Conservation (phyloP, 1,140 invertebrate genomes). For the Platyura marginata region DNA sequence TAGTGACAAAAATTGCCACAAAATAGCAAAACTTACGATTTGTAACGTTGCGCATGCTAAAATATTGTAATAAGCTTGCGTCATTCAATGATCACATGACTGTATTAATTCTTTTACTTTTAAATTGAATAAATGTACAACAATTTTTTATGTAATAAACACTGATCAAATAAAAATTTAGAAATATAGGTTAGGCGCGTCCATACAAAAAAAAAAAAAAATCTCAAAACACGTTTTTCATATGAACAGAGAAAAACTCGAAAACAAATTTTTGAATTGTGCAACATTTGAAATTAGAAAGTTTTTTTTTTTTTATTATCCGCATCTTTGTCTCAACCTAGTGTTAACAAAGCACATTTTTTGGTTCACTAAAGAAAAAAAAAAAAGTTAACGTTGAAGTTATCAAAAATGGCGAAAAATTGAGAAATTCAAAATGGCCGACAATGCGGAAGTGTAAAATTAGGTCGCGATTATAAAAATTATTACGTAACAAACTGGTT, state of each 20-base stretch:
- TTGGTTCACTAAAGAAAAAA: background rate
- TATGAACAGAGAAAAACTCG: too few relatives aligned
- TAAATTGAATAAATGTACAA: background rate
- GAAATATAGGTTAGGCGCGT: too few relatives aligned
- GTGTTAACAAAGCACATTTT: too few relatives aligned
- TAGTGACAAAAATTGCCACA: background rate
- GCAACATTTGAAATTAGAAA: too few relatives aligned
- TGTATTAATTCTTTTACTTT: background rate
- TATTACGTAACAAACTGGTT: background rate
- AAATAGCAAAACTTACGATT: background rate
- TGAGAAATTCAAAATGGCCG: background rate
- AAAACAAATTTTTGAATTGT: too few relatives aligned
- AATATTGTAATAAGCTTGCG: background rate
- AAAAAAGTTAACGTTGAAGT: background rate
- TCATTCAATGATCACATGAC: background rate
- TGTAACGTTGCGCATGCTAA: background rate
- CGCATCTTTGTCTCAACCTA: too few relatives aligned
- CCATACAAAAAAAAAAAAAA: too few relatives aligned
- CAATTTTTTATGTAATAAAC: too few relatives aligned
- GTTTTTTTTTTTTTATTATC: too few relatives aligned
- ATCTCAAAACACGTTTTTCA: too few relatives aligned
- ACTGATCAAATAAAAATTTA: too few relatives aligned
- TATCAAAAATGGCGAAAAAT: background rate
- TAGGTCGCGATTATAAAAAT: background rate
- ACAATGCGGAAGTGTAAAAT: background rate